These are phyloP conservation scores for Leucoptera coffeella DNA, from an alignment of 2,888 invertebrate species.

Conservation along the genomic window DNA sequence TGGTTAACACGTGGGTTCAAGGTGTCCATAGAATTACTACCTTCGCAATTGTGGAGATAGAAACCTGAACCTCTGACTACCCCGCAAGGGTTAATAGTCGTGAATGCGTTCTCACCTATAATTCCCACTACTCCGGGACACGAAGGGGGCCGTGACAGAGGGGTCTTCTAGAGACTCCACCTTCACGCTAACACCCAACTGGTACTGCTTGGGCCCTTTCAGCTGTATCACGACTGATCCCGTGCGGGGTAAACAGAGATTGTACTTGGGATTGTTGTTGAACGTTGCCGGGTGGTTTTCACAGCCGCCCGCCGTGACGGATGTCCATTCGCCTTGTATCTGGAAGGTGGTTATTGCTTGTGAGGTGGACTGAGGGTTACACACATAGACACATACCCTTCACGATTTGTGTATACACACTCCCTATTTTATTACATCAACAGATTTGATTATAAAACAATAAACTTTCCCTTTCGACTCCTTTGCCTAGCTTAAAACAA, in stretches of 20 bases:
- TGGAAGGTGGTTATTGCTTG: constrained; percentile 7
- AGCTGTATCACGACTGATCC: constrained; percentile 60
- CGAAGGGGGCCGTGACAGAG: constrained; percentile 60
- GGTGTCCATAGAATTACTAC: no score
- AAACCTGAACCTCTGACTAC: no score
- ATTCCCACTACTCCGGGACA: constrained; percentile 65
- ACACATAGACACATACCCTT: background rate
- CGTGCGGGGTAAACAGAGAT: constrained; percentile 60
- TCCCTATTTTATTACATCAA: no score
- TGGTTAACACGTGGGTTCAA: no score
- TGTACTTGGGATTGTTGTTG: constrained; percentile 74
- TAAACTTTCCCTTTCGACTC: no score
- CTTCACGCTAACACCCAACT: constrained; percentile 75
- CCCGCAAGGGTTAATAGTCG: no score
- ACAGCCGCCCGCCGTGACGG: constrained; percentile 81
- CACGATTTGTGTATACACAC: no score
- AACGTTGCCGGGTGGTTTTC: constrained; percentile 69
- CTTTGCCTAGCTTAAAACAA: no score
- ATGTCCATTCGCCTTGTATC: constrained; percentile 59
- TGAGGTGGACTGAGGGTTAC: background rate
- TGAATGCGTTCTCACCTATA: constrained; percentile 71
- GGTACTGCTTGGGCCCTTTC: constrained; percentile 85
- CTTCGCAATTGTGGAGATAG: no score
- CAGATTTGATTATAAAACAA: no score
- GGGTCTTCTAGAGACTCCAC: constrained; percentile 58